These are phyloP conservation scores for Xyrauchen texanus DNA, from an alignment of 2,113 vertebrate species.

Conservation along the genomic window DNA sequence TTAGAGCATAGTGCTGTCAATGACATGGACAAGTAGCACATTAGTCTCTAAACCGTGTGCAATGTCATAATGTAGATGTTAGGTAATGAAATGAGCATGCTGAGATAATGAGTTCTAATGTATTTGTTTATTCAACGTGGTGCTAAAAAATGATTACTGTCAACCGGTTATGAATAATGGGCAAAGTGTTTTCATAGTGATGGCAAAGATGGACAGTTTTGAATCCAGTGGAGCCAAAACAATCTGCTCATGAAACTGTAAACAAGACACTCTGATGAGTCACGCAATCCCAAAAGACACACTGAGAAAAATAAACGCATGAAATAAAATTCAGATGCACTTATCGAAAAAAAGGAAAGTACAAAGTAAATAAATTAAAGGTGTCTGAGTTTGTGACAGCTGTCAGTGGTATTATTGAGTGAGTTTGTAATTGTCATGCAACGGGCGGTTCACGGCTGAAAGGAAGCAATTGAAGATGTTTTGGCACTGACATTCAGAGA, in stretches of 20 bases:
- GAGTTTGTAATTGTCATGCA: slow-evolving; percentile 74
- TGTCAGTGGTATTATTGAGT: slow-evolving; percentile 69
- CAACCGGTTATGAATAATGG: neutral
- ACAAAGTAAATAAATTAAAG: slow-evolving; percentile 55
- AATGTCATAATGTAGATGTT: neutral
- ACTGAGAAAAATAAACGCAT: neutral
- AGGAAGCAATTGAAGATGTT: slow-evolving; percentile 66
- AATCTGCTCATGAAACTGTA: slow-evolving; percentile 27
- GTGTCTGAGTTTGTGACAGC: slow-evolving; percentile 61
- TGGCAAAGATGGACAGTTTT: neutral
- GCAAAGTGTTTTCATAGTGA: neutral
- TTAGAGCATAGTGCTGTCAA: slow-evolving; percentile 4
- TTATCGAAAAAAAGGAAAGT: neutral
- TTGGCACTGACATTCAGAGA: slow-evolving; percentile 66
- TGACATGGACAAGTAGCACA: neutral
- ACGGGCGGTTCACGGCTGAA: slow-evolving; percentile 70
- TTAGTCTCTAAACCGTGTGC: neutral
- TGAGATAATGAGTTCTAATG: slow-evolving; percentile 1
- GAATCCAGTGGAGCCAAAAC: slow-evolving; percentile 6
- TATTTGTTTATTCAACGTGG: neutral
- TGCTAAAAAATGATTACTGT: neutral
- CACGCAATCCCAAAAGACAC: neutral
- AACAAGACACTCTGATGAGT: neutral
- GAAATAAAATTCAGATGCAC: neutral
- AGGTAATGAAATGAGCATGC: neutral